Conservation (phyloP, 1,140 invertebrate species). For the Anadara kagoshimensis region DNA sequence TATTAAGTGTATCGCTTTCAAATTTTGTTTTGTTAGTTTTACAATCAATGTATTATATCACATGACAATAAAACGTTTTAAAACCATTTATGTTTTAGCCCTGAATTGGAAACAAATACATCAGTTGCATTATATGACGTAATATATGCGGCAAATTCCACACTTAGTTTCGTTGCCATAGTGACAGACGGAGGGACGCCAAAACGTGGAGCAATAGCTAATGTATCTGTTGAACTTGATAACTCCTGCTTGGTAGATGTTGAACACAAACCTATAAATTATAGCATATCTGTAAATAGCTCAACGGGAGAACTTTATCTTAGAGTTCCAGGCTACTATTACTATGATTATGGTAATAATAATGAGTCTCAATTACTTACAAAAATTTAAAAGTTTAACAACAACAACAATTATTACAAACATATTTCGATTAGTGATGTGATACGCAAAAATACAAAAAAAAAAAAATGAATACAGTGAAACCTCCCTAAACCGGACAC, state of each 20-base stretch:
- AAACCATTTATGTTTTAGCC: slow-evolving; percentile 1
- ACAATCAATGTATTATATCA: too few relatives aligned
- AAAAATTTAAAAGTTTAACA: neutral
- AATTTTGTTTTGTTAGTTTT: too few relatives aligned
- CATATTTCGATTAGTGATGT: neutral
- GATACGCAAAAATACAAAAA: neutral
- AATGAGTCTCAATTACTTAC: neutral
- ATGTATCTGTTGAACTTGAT: slow-evolving; percentile 36
- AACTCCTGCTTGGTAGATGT: slow-evolving; percentile 54
- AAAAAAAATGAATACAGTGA: too few relatives aligned
- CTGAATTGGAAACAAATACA: slow-evolving; percentile 32
- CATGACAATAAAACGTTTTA: too few relatives aligned
- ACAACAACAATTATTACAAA: neutral
- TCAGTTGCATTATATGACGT: slow-evolving; percentile 37
- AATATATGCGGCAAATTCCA: slow-evolving; percentile 42
- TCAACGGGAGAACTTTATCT: slow-evolving; percentile 34
- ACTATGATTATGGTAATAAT: slow-evolving; percentile 46
- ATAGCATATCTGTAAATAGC: slow-evolving; percentile 35
- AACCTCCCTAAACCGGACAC: too few relatives aligned
- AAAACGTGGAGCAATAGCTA: slow-evolving; percentile 38
- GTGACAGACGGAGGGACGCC: slow-evolving; percentile 50
- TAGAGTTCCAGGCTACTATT: slow-evolving; percentile 48
- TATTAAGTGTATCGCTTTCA: too few relatives aligned
- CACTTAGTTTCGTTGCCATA: slow-evolving; percentile 39
- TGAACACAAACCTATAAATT: slow-evolving; percentile 34